A percentile compares a stretch with the other conserved stretches of the same genome.
These are phyloP conservation scores for Cactoblastis cactorum DNA, from an alignment of 2,888 invertebrate genomes.

Conservation along the genomic window DNA sequence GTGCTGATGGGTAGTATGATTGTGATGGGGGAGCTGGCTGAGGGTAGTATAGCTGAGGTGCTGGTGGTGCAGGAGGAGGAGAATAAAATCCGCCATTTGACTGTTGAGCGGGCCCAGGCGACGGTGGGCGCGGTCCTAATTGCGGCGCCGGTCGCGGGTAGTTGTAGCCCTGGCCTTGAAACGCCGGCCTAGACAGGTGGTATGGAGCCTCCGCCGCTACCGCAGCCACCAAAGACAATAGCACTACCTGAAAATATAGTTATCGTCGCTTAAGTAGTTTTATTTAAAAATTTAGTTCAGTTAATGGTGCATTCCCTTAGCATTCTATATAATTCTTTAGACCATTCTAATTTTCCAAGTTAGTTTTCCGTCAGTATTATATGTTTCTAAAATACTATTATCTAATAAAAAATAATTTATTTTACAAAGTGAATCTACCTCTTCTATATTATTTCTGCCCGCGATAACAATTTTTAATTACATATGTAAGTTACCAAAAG, in stretches of 20 bases:
- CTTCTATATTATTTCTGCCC: too few relatives aligned
- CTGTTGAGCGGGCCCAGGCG: constrained; percentile 23
- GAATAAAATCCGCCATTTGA: constrained; percentile 10
- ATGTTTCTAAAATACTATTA: too few relatives aligned
- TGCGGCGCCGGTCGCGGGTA: constrained; percentile 40
- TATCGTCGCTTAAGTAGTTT: background rate
- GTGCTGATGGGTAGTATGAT: constrained; percentile 22
- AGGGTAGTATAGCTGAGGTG: constrained; percentile 21
- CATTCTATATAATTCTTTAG: too few relatives aligned
- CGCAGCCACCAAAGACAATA: constrained; percentile 55
- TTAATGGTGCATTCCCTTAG: too few relatives aligned
- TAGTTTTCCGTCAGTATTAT: too few relatives aligned
- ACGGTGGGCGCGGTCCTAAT: constrained; percentile 27
- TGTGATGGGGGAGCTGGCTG: constrained; percentile 21
- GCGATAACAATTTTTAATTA: too few relatives aligned
- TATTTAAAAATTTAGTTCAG: too few relatives aligned
- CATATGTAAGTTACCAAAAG: too few relatives aligned
- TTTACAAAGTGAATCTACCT: too few relatives aligned
- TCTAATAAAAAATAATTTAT: too few relatives aligned
- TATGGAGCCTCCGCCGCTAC: constrained; percentile 65
- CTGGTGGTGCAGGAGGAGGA: constrained; percentile 23
- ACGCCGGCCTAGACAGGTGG: constrained; percentile 55
- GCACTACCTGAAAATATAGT: constrained; percentile 48
- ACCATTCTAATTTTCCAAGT: too few relatives aligned
- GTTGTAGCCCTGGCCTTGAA: constrained; percentile 44